Percentiles rank a stretch among this genome's conserved stretches.
Conservation (phyloP, 2,113 vertebrate species). For the Apeltes quadracus region DNA sequence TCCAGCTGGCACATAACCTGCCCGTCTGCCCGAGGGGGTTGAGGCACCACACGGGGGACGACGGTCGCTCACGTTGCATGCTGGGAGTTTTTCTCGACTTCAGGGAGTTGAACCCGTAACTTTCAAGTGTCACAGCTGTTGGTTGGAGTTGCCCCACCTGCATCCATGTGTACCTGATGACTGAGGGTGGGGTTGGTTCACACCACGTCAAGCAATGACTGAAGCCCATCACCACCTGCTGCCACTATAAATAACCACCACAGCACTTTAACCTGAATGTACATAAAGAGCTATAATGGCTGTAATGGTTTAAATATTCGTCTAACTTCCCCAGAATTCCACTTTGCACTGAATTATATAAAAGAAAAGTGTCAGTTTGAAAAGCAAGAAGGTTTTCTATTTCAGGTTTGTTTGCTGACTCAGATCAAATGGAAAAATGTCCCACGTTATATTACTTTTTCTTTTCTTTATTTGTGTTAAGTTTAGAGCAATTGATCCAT, state of each 20-base stretch:
- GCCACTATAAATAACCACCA: conserved; percentile 52
- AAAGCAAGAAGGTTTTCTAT: background rate
- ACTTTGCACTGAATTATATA: conserved; percentile 42
- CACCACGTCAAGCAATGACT: conserved; percentile 25
- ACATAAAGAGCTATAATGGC: conserved; percentile 63
- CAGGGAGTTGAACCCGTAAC: conserved; percentile 2
- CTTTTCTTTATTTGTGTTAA: background rate
- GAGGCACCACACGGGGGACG: background rate
- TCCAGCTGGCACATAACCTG: background rate
- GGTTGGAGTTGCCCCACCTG: background rate
- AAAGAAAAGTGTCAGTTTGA: background rate
- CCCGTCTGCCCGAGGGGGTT: background rate
- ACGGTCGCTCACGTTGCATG: background rate
- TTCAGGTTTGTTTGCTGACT: background rate
- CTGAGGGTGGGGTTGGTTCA: background rate
- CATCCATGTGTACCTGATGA: no score
- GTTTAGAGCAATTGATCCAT: background rate
- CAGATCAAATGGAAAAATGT: background rate
- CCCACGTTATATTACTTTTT: background rate
- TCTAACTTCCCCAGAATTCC: conserved; percentile 24
- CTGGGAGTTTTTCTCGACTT: background rate
- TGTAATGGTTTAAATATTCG: conserved; percentile 64
- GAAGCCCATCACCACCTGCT: conserved; percentile 47
- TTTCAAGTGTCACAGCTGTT: conserved; percentile 14
- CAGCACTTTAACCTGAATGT: conserved; percentile 54